A percentile compares a stretch with the other conserved stretches of the same genome.
These are phyloP conservation scores for Silurus glanis DNA, from an alignment of 2,113 vertebrate species.

Conservation along the genomic window DNA sequence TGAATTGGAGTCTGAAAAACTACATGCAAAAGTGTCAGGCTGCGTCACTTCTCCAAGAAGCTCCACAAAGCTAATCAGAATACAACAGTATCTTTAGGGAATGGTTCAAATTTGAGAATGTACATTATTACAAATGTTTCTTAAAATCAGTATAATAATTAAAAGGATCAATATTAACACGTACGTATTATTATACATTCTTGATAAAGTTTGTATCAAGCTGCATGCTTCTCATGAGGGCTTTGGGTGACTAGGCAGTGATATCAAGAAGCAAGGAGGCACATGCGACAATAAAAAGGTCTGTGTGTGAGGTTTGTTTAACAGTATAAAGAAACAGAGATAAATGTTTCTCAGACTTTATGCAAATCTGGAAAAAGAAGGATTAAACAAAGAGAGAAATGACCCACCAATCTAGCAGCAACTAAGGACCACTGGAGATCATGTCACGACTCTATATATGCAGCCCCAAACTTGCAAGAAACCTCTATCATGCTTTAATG, in stretches of 20 bases:
- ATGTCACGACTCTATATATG: background rate
- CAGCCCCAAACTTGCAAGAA: too few species aligned
- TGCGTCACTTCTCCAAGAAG: background rate
- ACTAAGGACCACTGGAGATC: background rate
- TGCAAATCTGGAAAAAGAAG: background rate
- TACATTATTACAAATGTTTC: background rate
- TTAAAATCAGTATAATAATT: background rate
- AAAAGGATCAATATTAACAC: background rate
- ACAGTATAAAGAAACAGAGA: background rate
- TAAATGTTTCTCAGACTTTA: constrained; percentile 18
- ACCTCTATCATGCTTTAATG: too few species aligned
- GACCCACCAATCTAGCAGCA: background rate
- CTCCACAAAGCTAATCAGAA: background rate
- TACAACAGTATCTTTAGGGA: background rate
- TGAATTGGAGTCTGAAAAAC: background rate
- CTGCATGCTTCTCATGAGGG: background rate
- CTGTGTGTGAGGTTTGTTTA: constrained; percentile 4
- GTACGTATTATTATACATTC: constrained; percentile 18
- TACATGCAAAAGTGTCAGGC: background rate
- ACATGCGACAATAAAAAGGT: background rate
- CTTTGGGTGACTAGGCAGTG: background rate
- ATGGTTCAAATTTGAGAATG: background rate
- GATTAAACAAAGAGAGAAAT: constrained; percentile 1
- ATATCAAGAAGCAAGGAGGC: background rate
- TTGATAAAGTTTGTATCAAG: background rate